phyloP scores from a whole-genome alignment of 2,113 vertebrate genomes.

The Pelobates fuscus region DNA sequence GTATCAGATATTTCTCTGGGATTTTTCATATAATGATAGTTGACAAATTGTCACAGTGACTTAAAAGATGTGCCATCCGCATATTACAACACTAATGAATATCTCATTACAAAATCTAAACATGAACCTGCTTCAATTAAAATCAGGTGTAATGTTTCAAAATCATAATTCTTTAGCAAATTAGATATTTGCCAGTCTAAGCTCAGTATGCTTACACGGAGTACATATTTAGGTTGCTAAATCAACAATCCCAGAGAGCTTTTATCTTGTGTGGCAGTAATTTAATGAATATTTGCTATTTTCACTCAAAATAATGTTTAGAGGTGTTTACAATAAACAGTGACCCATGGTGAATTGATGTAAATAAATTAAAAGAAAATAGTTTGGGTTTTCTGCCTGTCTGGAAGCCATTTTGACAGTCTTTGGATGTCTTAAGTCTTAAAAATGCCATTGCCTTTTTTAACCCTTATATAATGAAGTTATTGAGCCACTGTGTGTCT shows the following conservation, averaged over 20 bases:
- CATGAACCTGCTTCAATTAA: constrained; percentile 25
- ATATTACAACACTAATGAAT: constrained; percentile 32
- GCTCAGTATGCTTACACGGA: background rate
- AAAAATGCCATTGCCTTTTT: no score
- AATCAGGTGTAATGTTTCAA: constrained; percentile 12
- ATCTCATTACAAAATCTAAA: constrained; percentile 32
- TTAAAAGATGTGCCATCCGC: background rate
- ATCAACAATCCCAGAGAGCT: background rate
- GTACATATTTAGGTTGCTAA: constrained; percentile 4
- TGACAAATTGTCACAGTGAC: constrained; percentile 8
- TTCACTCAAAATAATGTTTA: no score
- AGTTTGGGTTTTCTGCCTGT: no score
- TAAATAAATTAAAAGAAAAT: no score
- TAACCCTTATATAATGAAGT: no score
- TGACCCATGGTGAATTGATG: no score
- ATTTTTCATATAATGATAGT: background rate
- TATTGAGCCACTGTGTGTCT: no score
- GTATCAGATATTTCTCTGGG: background rate
- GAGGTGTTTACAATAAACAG: no score
- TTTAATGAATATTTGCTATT: no score
- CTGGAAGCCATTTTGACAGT: no score
- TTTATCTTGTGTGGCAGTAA: no score
- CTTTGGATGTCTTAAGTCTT: no score
- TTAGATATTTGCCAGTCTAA: constrained; percentile 10
- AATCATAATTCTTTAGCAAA: constrained; percentile 36